These are phyloP conservation scores for Pachydiplax longipennis DNA, from an alignment of 2,888 invertebrate genomes.

Conservation along the genomic window DNA sequence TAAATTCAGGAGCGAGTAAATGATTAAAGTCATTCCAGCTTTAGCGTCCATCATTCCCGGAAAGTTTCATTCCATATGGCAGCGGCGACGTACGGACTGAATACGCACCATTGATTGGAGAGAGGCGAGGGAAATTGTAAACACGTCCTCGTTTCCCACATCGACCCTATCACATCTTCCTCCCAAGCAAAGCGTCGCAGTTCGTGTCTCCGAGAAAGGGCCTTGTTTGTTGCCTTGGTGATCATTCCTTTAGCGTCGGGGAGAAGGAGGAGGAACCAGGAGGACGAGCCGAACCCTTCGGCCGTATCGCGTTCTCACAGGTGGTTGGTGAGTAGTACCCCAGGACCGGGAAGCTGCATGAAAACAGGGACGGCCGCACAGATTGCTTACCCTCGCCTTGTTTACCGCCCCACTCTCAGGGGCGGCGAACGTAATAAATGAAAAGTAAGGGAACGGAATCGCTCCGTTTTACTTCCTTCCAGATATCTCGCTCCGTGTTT, in stretches of 20 bases:
- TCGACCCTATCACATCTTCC: neutral
- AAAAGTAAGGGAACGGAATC: neutral
- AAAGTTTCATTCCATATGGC: neutral
- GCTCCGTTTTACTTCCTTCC: too few relatives aligned
- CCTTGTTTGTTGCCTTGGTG: neutral
- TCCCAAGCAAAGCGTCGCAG: neutral
- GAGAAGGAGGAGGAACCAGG: neutral
- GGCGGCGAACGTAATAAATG: neutral
- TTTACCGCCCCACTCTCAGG: neutral
- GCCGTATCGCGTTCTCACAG: slow-evolving; percentile 27
- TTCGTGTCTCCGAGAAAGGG: neutral
- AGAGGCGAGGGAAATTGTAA: neutral
- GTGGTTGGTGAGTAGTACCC: slow-evolving; percentile 39
- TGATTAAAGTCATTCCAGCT: too few relatives aligned
- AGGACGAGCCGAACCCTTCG: neutral
- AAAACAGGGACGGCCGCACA: neutral
- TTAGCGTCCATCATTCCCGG: too few relatives aligned
- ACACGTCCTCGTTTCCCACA: too few relatives aligned
- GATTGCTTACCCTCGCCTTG: neutral
- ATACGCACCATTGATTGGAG: neutral
- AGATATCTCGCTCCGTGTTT: too few relatives aligned
- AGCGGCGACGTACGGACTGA: neutral
- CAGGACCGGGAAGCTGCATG: neutral
- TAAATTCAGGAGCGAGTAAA: too few relatives aligned
- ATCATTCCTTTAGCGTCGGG: neutral